Base-by-base conservation (phyloP, 2,113 vertebrate genomes). In the Parus major region DNA sequence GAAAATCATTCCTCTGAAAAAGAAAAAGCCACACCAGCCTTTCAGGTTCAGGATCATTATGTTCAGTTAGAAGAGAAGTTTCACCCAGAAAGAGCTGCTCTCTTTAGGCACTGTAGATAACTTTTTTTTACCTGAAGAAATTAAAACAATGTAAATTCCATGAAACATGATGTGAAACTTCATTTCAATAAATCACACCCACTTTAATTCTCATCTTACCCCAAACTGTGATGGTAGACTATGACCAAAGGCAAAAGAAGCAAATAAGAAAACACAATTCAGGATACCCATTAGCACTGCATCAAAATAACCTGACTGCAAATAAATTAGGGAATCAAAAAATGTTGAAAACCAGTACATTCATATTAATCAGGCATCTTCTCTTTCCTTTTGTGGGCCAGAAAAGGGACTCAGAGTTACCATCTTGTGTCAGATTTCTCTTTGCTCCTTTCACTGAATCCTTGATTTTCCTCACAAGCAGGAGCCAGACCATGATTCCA, bases 1-100 rank as follows among this genome's bases (percentile, higher is more conserved):
- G 57, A 91, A 82, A 93, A 86, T 46, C 73, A 91, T 88, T 77
- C 76, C 68, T 50, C 91, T 95, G 83, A 56, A 93, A 92, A 92
- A 91, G 35, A 91, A 86, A 92, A 80, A 78, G 49, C 3, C 19
- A 82, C 59, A 73, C 23, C 15, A 53, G 8, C 36, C 36, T 69
- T 93, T 95, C 77, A 94, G 81, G 28, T 79, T 49, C 25, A 36
- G 52, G 28, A 79, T 84, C 21, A 61, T 64, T n/a, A 87, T 33
- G 53, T 65, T 91, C 53, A 87, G 33, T 64, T 36, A 76, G 57
- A 65, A 28, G 31, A 94, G n/a, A 96, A 79, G n/a, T 52, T 94
- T 65, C 36, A 86, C 33, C 53, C 24, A 89, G 50, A 50, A 92
- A 86, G 76, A 94, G 5, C 17, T 88, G 56, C 25, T 83, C 21